These are phyloP conservation scores for Drosophila paracracens DNA, from an alignment of 2,888 invertebrate species.

Conservation along the genomic window DNA sequence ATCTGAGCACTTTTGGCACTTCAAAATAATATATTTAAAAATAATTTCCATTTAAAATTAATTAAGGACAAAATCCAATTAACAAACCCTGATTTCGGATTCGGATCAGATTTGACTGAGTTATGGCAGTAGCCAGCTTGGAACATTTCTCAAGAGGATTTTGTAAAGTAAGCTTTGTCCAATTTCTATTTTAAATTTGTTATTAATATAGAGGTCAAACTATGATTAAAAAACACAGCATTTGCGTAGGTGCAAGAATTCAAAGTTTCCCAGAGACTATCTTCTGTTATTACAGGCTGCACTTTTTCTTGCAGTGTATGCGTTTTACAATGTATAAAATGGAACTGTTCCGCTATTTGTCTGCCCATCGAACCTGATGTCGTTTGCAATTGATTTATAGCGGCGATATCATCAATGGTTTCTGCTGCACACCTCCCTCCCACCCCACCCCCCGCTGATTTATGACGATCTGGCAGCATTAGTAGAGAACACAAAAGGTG, in stretches of 20 bases:
- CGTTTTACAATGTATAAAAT: constrained; percentile 3
- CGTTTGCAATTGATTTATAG: constrained; percentile 61
- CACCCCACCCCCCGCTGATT: constrained; percentile 53
- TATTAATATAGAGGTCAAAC: no score
- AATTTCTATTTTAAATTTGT: no score
- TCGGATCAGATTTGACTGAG: background rate
- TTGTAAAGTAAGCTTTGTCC: background rate
- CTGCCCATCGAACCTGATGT: constrained; percentile 54
- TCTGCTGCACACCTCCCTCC: background rate
- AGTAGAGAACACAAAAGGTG: constrained; percentile 52
- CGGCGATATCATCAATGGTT: constrained; percentile 54
- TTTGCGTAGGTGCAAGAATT: background rate
- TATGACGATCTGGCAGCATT: constrained; percentile 47
- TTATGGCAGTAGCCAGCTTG: no score
- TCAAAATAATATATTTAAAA: background rate
- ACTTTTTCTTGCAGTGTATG: constrained; percentile 20
- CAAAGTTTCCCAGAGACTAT: fast-evolving
- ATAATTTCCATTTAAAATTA: background rate
- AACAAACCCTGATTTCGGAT: background rate
- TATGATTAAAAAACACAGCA: background rate
- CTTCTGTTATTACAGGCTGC: background rate
- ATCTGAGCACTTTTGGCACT: background rate
- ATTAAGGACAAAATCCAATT: background rate
- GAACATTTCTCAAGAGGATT: background rate
- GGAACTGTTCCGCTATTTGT: constrained; percentile 31